Evolutionary conservation across 2,888 invertebrate species (phyloP), one percentile per base, ranked within the genome.

Genomic region (Drosophila helvetica): DNA sequence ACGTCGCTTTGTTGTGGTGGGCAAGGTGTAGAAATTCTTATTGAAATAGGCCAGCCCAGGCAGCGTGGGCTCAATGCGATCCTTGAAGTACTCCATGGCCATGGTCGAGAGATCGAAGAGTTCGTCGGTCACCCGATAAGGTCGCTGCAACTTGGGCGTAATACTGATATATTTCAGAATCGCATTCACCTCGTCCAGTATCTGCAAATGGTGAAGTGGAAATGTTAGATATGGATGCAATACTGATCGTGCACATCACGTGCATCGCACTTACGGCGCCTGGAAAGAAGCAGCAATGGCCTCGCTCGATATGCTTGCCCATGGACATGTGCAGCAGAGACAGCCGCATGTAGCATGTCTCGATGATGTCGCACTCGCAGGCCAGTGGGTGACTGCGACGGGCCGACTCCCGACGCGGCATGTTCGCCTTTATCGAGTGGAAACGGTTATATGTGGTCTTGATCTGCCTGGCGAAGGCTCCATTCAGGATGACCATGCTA

Each of bases 71-170:
- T 98, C 98, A 90, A 98, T 97, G 88, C 96, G 95, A 92, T 98
- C 98, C 91, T 98, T 98, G 92, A 98, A 98, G 92, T 98, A 98
- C 92, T 98, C 98, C 98, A 98, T 98, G 42, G 98, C 98, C 98
- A 98, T 98, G 45, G 98, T 97, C 45, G 98, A 98, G 75, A 98
- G 94, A 93, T 98, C 98, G 93, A 98, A 97, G 64, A 98, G 93
- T 92, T 98, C 98, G 93, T 98, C 98, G 9, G 98, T 97, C 69
- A 98, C 97, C 92, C 97, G 97, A 92, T 97, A 98, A 51, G 98
- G 97, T 89, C 97, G 94, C 75, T 96, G 96, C 83, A 97, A 92
- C 91, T 96, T 96, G 27, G 96, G 95, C 77, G 96, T 96, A 78
- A 94, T 94, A 93, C 96, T 96, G 78, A 98, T 95, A 91, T 97